Base-by-base conservation (phyloP, 2,113 vertebrate species). In the Cromileptes altivelis region DNA sequence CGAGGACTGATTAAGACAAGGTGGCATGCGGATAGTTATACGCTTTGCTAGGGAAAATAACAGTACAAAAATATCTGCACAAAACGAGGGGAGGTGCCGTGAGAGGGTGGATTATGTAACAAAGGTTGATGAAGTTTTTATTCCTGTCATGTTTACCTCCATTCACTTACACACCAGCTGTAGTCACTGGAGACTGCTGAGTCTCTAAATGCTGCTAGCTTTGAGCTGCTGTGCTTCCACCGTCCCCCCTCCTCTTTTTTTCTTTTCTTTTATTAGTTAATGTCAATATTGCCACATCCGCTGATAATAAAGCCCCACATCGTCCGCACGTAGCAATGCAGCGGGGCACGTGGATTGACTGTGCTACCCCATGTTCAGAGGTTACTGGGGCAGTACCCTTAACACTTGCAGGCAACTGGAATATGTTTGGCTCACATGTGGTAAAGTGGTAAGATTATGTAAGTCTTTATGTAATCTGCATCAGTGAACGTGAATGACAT, bases 401-500 rank as follows among this genome's bases (percentile, higher is more conserved):
- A 85, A 80, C 84, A 69, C 91, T 91, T 74, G 57, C 80, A 88
- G 71, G 84, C 80, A 74, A 88, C 85, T 85, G 88, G 89, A 93
- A 94, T 93, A 91, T 74, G 81, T 81, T 88, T 65, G 84, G 72
- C 91, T 94, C 94, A 92, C 94, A 94, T 94, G 94, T 94, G 90
- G 87, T 64, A 80, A 91, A 94, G 86, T 87, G 88, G 82, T 93
- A 89, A 93, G 90, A 94, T 95, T 95, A 96, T 93, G 89, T 95
- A 96, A 96, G 90, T 85, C 91, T 95, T 96, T 95, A 96, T 93
- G 88, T 95, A 96, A 96, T 93, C 91, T 86, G 89, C 86, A 90
- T 92, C 91, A 85, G 94, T 55, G 68, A 91, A 93, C 76, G 89
- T 93, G 91, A 93, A 92, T 91, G 93, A 92, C 89, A 91, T 90